Evolutionary conservation across 2,888 invertebrate genomes (phyloP), one percentile per base, ranked within the genome.

Genomic region (Odiellus spinosus): DNA sequence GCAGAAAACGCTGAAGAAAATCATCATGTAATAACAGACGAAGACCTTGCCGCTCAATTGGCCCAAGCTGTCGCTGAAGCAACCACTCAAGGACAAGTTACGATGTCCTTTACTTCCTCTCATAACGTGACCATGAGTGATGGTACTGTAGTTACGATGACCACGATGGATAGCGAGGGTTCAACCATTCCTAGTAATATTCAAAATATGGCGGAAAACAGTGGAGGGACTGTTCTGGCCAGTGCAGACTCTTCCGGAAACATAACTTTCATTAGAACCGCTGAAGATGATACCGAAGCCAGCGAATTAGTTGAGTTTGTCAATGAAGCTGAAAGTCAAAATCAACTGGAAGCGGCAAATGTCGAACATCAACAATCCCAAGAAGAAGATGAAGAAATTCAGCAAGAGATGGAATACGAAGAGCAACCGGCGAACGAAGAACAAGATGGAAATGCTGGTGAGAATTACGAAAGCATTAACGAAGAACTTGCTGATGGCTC

Each of bases 11-110:
- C 49, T 34, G 45, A 46, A 17, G 44, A 46, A 32, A 45, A 47
- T 21, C 49, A 52, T n/a, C 52, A 52, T 32, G 47, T 49, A 15
- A 52, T 52, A 20, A 45, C 49, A 21, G 43, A 46, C 3, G 48
- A 52, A 41, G 52, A 52, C 19, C 47, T 52, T 45, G 47, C 52
- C 6, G 52, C 49, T 15, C 52, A 52, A 26, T 44, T 52, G n/a
- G 52, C 49, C 8, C 45, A 49, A 33, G 52, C 44, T 17, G 52
- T 52, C 18, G 50, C 52, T 8, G 50, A 52, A 46, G 52, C 49
- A 17, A 40, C 52, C n/a, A 46, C 44, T 3, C 44, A 45, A n/a
- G 47, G 47, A 2, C 49, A 47, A 45, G 49, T 49, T 14, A 52
- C 52, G 3, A 49, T 52, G 8, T 49, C 52, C 3, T 49, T 52